Evolutionary conservation across 2,113 vertebrate genomes (phyloP), one percentile per base, ranked within the genome.

Genomic region (Pardalotus punctatus): DNA sequence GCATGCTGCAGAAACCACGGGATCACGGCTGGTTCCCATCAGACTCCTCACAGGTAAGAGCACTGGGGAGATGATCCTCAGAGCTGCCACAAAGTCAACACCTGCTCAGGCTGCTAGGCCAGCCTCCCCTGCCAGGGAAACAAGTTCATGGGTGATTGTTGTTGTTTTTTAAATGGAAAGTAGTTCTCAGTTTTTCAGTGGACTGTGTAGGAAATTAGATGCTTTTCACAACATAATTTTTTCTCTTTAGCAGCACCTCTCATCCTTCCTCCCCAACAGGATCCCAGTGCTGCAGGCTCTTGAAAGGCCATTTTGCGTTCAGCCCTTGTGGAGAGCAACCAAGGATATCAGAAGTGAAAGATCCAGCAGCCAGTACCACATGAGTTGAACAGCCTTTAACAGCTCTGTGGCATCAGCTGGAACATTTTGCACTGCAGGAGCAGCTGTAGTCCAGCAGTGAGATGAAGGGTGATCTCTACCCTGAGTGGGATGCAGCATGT

Each of bases 1-100:
- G 76, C 0, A 0, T 0, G 1, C 66, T 65, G 50, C 66, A 56
- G 86, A 56, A 86, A 56, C 64, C 76, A 78, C 0, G 0, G 70
- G 65, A 79, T 71, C 28, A 4, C 0, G 21, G 21, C 47, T 67
- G 29, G 28, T 42, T 91, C 77, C 69, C 3, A 0, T 14, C 47
- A 38, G n/a, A 45, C 69, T 62, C 81, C 60, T 42, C 42, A 24
- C 69, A 78, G 28, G 0, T 40, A 36, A 57, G 58, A 80, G 66
- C 36, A 22, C 17, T 7, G 9, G 25, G n/a, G 33, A 83, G 23
- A 65, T 1, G 4, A 57, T 54, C 12, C 20, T 67, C 35, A 33
- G 42, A 17, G 61, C 60, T 73, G 56, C 45, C 57, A 58, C 77
- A 35, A 43, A 50, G 24, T 38, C 76, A 86, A 54, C 40, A 69